Conservation (phyloP, 2,888 invertebrate genomes). For the Habroteleia sp. region DNA sequence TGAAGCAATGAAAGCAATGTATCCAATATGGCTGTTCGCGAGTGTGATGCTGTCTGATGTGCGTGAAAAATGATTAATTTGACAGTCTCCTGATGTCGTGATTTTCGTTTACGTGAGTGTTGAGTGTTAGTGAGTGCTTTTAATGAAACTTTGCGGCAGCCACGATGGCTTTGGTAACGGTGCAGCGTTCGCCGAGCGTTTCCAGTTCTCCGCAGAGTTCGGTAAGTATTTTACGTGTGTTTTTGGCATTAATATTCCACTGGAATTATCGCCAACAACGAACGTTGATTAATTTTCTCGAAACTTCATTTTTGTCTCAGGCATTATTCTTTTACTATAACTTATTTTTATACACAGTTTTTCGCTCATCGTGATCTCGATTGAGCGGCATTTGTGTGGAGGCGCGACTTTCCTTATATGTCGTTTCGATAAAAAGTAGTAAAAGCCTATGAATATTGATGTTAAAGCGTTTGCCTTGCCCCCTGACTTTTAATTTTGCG, state of each 20-base stretch:
- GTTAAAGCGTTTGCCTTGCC: constrained; percentile 5
- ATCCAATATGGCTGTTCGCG: constrained; percentile 81
- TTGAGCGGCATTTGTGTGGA: constrained; percentile 44
- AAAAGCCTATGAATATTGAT: constrained; percentile 33
- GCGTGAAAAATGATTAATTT: constrained; percentile 78
- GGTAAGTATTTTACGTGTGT: constrained; percentile 80
- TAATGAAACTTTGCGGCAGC: constrained; percentile 74
- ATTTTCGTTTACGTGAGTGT: constrained; percentile 72
- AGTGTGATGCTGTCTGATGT: constrained; percentile 78
- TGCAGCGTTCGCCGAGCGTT: constrained; percentile 87
- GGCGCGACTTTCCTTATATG: constrained; percentile 73
- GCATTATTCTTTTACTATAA: no score
- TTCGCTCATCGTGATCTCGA: neutral
- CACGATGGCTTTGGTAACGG: constrained; percentile 87
- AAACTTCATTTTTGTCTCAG: no score
- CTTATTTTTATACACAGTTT: no score
- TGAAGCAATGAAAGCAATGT: constrained; percentile 68
- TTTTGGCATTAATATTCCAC: constrained; percentile 6
- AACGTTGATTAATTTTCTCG: no score
- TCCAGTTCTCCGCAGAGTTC: constrained; percentile 85
- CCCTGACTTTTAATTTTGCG: neutral
- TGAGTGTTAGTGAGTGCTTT: constrained; percentile 72
- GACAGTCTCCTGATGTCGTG: constrained; percentile 72
- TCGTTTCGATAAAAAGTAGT: constrained; percentile 55
- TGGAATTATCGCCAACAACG: constrained; percentile 1